A percentile compares a stretch with the other conserved stretches of the same genome.
Evolutionary conservation across 2,888 invertebrate genomes (phyloP).

Genomic region (Dasysyrphus albostriatus): DNA sequence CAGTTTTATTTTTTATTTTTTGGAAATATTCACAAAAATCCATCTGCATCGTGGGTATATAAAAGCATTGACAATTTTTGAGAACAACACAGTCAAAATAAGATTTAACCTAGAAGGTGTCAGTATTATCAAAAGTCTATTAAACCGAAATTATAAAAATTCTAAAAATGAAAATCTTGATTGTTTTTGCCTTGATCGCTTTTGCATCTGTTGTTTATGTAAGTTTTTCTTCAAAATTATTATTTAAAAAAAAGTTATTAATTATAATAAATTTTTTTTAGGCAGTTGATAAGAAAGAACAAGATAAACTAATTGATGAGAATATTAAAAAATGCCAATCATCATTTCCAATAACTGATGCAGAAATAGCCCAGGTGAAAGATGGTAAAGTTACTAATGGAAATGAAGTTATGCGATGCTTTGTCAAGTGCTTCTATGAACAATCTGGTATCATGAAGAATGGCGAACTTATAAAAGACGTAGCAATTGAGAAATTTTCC

Average conservation of each 20-base stretch:
- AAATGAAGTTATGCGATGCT: neutral
- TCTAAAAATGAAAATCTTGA: slow-evolving; percentile 1
- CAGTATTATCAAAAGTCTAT: neutral
- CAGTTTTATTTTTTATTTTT: neutral
- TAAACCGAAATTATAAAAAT: neutral
- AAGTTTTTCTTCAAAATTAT: neutral
- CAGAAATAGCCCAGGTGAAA: neutral
- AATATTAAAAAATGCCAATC: neutral
- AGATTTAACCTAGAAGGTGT: neutral
- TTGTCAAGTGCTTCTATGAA: neutral
- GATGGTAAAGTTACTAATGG: neutral
- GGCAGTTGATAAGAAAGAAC: neutral
- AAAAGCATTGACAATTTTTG: neutral
- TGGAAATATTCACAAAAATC: neutral
- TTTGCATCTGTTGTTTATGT: neutral
- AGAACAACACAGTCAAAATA: neutral
- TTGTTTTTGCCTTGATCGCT: neutral
- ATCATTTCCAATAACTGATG: neutral
- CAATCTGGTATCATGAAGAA: neutral
- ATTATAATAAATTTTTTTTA: neutral
- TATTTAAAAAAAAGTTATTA: too few relatives aligned
- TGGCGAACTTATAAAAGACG: neutral
- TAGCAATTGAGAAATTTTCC: neutral
- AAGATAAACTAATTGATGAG: neutral
- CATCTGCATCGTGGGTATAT: neutral